Evolutionary conservation across 2,797 vertebrate species (phyloP).

Genomic region (Prionace glauca): DNA sequence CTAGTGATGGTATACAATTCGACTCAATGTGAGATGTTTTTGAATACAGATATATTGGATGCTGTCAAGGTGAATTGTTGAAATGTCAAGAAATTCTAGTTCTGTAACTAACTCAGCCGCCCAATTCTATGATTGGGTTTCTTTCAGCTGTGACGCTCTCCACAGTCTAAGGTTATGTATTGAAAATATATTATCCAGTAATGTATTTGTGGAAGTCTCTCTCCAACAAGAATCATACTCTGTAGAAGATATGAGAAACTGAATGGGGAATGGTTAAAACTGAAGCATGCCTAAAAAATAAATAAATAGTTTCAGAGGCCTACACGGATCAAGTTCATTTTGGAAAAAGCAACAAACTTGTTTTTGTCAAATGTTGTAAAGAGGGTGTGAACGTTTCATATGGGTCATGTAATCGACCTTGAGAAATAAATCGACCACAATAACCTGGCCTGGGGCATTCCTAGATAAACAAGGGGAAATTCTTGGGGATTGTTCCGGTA

Average conservation of each 20-base stretch:
- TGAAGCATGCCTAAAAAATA: background rate
- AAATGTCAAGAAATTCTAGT: background rate
- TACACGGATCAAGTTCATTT: background rate
- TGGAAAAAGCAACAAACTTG: background rate
- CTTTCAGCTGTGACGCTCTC: background rate
- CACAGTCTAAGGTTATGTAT: background rate
- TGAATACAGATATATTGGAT: background rate
- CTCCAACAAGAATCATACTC: background rate
- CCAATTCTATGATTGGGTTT: no score
- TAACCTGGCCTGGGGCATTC: background rate
- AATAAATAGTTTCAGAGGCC: background rate
- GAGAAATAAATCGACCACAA: background rate
- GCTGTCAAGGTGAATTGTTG: background rate
- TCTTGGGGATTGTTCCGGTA: background rate
- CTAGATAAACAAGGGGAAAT: background rate
- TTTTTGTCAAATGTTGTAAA: background rate
- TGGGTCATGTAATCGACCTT: background rate
- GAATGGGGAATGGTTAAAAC: background rate
- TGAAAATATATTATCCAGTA: background rate
- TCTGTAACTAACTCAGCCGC: background rate
- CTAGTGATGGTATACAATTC: background rate
- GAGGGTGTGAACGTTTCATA: background rate
- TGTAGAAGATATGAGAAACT: background rate
- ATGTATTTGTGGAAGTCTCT: background rate
- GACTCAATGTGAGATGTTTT: background rate